These are phyloP conservation scores for Agapostemon virescens DNA, from an alignment of 2,888 invertebrate species.

Conservation along the genomic window DNA sequence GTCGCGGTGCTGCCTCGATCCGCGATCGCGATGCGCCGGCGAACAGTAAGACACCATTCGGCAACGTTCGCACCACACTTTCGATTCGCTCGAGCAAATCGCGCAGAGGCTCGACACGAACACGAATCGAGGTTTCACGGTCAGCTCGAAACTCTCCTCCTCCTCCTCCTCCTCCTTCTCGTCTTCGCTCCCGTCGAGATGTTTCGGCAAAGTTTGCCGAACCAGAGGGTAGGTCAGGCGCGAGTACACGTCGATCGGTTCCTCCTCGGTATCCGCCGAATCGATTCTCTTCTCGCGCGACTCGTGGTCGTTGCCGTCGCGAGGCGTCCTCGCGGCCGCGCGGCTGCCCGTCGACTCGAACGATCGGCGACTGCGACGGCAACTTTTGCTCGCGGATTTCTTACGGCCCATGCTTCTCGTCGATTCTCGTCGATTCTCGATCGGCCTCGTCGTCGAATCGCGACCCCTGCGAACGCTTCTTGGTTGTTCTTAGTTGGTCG, in stretches of 20 bases:
- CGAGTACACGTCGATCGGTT: slow-evolving; percentile 39
- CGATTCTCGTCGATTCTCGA: not conserved
- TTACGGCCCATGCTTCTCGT: slow-evolving; percentile 58
- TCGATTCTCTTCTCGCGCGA: not conserved
- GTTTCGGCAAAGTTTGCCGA: not conserved
- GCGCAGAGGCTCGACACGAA: slow-evolving; percentile 84
- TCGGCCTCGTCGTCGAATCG: too few species aligned
- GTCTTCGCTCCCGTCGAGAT: slow-evolving; percentile 59
- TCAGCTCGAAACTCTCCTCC: slow-evolving; percentile 84
- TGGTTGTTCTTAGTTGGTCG: too few species aligned
- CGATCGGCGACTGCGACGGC: too few species aligned
- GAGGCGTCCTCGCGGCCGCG: not conserved
- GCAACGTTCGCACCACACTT: slow-evolving; percentile 81
- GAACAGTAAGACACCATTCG: slow-evolving; percentile 86
- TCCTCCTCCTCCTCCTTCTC: slow-evolving; percentile 83
- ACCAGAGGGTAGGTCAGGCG: slow-evolving; percentile 54
- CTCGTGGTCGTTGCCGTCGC: too few species aligned
- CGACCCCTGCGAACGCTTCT: too few species aligned
- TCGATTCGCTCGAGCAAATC: slow-evolving; percentile 68
- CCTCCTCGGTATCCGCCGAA: too few species aligned
- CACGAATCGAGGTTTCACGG: slow-evolving; percentile 85
- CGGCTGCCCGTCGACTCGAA: not conserved
- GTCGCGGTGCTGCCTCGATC: slow-evolving; percentile 83
- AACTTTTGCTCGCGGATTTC: slow-evolving; percentile 33
- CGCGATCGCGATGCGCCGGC: slow-evolving; percentile 83